These are phyloP conservation scores for Lethocerus indicus DNA, from an alignment of 1,140 invertebrate species.

Conservation along the genomic window DNA sequence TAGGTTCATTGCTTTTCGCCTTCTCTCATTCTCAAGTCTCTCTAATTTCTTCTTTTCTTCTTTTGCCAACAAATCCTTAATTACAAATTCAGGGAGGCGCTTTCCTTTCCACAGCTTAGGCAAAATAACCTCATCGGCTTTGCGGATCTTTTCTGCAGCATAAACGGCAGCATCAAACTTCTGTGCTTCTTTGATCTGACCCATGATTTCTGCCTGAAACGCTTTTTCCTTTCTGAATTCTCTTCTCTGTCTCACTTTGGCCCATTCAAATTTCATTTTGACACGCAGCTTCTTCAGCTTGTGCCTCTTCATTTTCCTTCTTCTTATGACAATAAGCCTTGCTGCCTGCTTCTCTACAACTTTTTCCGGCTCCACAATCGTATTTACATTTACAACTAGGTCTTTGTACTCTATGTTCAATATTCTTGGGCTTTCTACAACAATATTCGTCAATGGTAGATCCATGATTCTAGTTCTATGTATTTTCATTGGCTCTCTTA, in stretches of 20 bases:
- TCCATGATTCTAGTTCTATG: neutral
- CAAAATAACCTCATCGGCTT: slow-evolving; percentile 39
- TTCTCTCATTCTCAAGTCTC: slow-evolving; percentile 14
- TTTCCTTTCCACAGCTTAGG: slow-evolving; percentile 45
- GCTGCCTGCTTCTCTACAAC: slow-evolving; percentile 42
- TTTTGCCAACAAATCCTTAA: slow-evolving; percentile 29
- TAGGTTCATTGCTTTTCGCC: slow-evolving; percentile 13
- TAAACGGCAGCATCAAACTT: slow-evolving; percentile 56
- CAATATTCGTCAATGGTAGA: neutral
- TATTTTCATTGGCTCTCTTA: too few relatives aligned
- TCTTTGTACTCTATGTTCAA: too few relatives aligned
- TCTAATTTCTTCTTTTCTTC: slow-evolving; percentile 15
- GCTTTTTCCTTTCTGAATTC: slow-evolving; percentile 52
- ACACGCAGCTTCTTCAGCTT: slow-evolving; percentile 63
- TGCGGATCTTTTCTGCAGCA: slow-evolving; percentile 39
- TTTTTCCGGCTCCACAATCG: slow-evolving; percentile 7
- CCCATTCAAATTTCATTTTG: slow-evolving; percentile 53
- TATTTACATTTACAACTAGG: too few relatives aligned
- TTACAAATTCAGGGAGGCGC: slow-evolving; percentile 40
- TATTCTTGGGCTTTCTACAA: too few relatives aligned
- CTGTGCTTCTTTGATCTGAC: slow-evolving; percentile 49
- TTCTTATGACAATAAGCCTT: slow-evolving; percentile 55
- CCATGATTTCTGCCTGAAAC: slow-evolving; percentile 51
- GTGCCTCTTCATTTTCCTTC: slow-evolving; percentile 73
- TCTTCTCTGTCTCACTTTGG: slow-evolving; percentile 46